Evolutionary conservation across 2,888 invertebrate genomes (phyloP).

Genomic region (Lithophane socia): DNA sequence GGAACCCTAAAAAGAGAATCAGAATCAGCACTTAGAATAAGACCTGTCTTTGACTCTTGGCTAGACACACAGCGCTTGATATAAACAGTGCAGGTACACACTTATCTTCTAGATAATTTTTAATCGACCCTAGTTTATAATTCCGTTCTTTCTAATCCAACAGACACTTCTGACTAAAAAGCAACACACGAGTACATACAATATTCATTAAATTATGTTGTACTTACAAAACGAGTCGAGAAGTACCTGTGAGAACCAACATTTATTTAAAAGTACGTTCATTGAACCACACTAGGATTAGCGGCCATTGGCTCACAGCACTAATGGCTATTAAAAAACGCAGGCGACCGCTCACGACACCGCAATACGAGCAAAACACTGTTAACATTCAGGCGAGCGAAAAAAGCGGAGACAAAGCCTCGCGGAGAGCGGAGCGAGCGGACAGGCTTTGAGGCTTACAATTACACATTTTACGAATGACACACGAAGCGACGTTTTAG

Average conservation of each 20-base stretch:
- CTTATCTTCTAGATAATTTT: too few relatives aligned
- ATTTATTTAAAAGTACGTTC: conserved; percentile 22
- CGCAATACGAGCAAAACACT: conserved; percentile 60
- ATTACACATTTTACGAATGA: conserved; percentile 62
- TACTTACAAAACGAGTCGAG: background rate
- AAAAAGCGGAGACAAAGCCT: conserved; percentile 58
- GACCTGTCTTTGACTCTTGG: background rate
- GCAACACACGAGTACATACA: too few relatives aligned
- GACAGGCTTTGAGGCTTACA: conserved; percentile 59
- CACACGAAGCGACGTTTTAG: conserved; percentile 47
- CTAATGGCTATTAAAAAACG: conserved; percentile 63
- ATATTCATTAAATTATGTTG: background rate
- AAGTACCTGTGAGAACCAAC: background rate
- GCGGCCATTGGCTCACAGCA: conserved; percentile 33
- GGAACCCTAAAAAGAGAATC: too few relatives aligned
- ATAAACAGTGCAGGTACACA: background rate
- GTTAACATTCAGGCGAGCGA: conserved; percentile 51
- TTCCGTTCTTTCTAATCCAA: background rate
- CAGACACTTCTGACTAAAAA: background rate
- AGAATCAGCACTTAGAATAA: background rate
- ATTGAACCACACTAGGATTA: conserved; percentile 43
- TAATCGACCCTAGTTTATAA: background rate
- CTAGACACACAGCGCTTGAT: background rate
- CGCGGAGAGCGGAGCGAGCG: conserved; percentile 42
- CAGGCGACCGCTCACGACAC: conserved; percentile 44